phyloP scores from a whole-genome alignment of 2,888 invertebrate species.

The Drosophila heteroneura region DNA sequence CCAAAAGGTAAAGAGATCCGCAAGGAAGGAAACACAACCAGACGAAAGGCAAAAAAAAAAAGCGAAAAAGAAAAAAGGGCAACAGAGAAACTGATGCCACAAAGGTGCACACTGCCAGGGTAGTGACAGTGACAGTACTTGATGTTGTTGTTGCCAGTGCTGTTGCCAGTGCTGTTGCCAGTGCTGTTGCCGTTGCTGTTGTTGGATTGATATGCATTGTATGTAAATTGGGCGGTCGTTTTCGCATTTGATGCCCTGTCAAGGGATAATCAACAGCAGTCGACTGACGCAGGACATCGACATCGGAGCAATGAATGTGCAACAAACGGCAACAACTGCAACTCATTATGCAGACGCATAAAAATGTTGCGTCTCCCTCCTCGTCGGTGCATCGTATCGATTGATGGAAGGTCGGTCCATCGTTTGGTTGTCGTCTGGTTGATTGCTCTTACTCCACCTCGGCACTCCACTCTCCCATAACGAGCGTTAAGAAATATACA shows the following conservation, averaged over 20 bases:
- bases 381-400: slow-evolving; percentile 32
- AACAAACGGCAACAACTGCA: slow-evolving; percentile 43
- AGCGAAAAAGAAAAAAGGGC: slow-evolving; percentile 17
- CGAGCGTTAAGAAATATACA: slow-evolving; percentile 74
- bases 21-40: slow-evolving; percentile 36
- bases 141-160: slow-evolving; percentile 47
- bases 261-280: slow-evolving; percentile 78
- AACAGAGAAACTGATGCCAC: slow-evolving; percentile 66
- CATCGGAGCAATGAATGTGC: slow-evolving; percentile 21
- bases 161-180: slow-evolving; percentile 58
- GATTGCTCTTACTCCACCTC: slow-evolving; percentile 16
- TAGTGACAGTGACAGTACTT: slow-evolving; percentile 70
- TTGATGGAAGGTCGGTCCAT: slow-evolving; percentile 39
- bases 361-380: slow-evolving; percentile 54
- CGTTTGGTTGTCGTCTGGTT: slow-evolving; percentile 35
- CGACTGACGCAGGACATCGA: slow-evolving; percentile 51
- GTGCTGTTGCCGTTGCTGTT: slow-evolving; percentile 55
- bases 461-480: slow-evolving; percentile 50
- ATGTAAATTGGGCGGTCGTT: slow-evolving; percentile 84
- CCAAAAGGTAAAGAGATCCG: slow-evolving; percentile 49
- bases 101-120: slow-evolving; percentile 69
- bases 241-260: slow-evolving; percentile 82
- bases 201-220: slow-evolving; percentile 83
- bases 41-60: slow-evolving; percentile 18
- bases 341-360: slow-evolving; percentile 82